phyloP scores from a whole-genome alignment of 2,113 vertebrate genomes.

The Siniperca knerii region DNA sequence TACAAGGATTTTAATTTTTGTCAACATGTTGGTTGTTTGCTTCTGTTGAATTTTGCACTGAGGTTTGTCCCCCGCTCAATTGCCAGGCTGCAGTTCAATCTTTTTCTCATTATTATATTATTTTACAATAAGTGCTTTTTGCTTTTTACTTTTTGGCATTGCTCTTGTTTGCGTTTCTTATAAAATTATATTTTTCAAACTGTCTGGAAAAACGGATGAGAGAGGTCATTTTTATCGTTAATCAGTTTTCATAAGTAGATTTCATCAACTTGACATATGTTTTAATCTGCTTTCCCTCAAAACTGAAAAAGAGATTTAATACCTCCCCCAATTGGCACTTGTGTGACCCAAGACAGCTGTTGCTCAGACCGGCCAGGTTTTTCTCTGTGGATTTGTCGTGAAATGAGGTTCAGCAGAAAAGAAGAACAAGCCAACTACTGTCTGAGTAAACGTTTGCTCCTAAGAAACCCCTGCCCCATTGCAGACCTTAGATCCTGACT shows the following conservation, averaged over 20 bases:
- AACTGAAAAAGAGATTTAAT: not conserved
- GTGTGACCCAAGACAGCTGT: constrained; percentile 23
- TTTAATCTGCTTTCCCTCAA: not conserved
- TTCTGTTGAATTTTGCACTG: too few species aligned
- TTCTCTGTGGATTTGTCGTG: not conserved
- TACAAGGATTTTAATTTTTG: too few species aligned
- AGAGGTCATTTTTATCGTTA: not conserved
- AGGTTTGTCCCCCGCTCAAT: too few species aligned
- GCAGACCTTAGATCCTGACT: constrained; percentile 45
- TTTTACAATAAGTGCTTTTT: too few species aligned
- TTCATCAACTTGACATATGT: not conserved
- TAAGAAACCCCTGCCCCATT: constrained; percentile 8
- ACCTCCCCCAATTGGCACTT: not conserved
- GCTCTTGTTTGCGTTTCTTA: constrained; percentile 2
- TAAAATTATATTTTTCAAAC: not conserved
- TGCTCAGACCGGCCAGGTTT: not conserved
- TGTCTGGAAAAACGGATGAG: not conserved
- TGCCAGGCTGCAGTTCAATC: too few species aligned
- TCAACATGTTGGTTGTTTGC: too few species aligned
- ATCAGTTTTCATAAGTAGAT: not conserved
- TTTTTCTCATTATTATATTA: too few species aligned
- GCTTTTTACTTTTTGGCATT: not conserved
- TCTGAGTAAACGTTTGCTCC: not conserved
- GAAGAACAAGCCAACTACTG: not conserved
- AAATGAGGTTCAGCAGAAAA: not conserved